These are phyloP conservation scores for Salticus scenicus DNA, from an alignment of 2,888 invertebrate species.

Conservation along the genomic window DNA sequence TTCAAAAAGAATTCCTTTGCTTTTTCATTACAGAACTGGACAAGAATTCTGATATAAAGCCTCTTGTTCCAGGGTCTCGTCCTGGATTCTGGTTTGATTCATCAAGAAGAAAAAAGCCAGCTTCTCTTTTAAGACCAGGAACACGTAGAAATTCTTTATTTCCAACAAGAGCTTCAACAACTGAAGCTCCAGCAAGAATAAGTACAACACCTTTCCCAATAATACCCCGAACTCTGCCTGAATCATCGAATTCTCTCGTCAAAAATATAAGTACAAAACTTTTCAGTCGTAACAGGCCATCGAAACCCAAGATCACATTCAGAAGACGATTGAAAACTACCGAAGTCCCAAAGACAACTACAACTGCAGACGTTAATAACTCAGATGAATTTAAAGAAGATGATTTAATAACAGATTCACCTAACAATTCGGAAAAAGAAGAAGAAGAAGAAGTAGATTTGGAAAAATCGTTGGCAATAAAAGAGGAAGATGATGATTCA, in stretches of 20 bases:
- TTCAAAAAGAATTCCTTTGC: too few species aligned
- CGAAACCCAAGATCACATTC: constrained; percentile 38
- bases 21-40: constrained; percentile 25
- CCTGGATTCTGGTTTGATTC: constrained; percentile 62
- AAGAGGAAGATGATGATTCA: neutral
- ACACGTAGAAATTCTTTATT: constrained; percentile 48
- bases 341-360: neutral
- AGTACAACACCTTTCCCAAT: constrained; percentile 17
- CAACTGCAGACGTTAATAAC: neutral
- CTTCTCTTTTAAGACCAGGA: constrained; percentile 41
- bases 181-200: neutral
- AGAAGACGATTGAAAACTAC: constrained; percentile 31
- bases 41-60: constrained; percentile 17
- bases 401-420: neutral
- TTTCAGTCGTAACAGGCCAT: constrained; percentile 26
- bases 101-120: constrained; percentile 38
- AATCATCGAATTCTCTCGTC: neutral
- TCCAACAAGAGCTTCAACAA: constrained; percentile 37
- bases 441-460: neutral
- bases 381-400: neutral
- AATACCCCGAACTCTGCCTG: neutral
- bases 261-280: constrained; percentile 17
- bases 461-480: neutral
- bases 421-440: neutral
- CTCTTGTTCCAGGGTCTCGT: constrained; percentile 53